phyloP scores from a whole-genome alignment of 2,797 vertebrate genomes.

The Bryconaethiops microstoma region DNA sequence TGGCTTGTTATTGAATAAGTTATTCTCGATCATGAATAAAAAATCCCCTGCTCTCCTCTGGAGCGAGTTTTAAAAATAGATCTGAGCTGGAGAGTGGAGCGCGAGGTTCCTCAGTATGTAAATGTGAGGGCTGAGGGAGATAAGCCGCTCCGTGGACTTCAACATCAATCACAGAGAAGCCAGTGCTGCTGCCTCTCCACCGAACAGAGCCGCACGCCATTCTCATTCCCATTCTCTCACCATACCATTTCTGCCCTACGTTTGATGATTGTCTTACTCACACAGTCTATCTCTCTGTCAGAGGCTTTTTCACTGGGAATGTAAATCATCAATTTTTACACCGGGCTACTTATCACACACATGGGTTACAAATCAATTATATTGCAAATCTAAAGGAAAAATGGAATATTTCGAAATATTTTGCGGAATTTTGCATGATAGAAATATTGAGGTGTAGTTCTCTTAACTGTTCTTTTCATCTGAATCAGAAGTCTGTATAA shows the following conservation, averaged over 20 bases:
- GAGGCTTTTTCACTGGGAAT: conserved; percentile 3
- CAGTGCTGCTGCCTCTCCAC: conserved; percentile 47
- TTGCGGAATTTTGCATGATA: neutral
- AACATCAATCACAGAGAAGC: conserved; percentile 62
- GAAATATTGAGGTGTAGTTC: neutral
- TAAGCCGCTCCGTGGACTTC: conserved; percentile 59
- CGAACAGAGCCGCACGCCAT: conserved; percentile 28
- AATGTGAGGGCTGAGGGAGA: conserved; percentile 60
- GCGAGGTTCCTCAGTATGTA: conserved; percentile 56
- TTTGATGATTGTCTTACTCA: conserved; percentile 36
- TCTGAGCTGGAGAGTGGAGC: conserved; percentile 56
- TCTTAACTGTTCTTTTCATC: neutral
- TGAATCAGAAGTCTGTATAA: neutral
- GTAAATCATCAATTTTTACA: conserved; percentile 5
- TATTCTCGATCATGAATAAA: conserved; percentile 59
- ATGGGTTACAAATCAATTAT: neutral
- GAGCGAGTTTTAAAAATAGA: conserved; percentile 62
- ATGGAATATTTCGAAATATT: conserved; percentile 3
- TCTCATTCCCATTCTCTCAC: conserved; percentile 53
- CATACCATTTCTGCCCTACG: conserved; percentile 14
- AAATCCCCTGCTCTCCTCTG: conserved; percentile 47
- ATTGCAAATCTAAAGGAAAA: neutral
- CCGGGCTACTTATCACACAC: conserved; percentile 2
- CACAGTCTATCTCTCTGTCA: neutral
- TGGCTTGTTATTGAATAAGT: conserved; percentile 55